These are phyloP conservation scores for Thysanoteuthis rhombus DNA, from an alignment of 2,888 invertebrate genomes.

Conservation along the genomic window DNA sequence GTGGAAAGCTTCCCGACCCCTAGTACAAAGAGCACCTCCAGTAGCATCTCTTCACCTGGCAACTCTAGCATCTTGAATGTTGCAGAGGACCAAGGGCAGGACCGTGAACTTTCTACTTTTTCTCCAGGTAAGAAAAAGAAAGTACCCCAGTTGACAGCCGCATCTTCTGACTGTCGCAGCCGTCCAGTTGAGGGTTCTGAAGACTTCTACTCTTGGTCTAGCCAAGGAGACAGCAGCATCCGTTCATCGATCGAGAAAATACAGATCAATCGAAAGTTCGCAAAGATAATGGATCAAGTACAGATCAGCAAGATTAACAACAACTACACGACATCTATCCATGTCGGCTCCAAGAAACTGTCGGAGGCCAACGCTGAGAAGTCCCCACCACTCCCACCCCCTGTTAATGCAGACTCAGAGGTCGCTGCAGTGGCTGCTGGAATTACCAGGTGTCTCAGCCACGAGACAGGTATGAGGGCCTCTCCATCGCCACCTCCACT, in stretches of 20 bases:
- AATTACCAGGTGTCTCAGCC: not conserved
- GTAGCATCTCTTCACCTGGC: not conserved
- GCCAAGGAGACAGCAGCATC: not conserved
- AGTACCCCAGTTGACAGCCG: not conserved
- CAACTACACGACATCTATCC: conserved; percentile 26
- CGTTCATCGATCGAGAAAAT: conserved; percentile 27
- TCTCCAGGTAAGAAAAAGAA: conserved; percentile 22
- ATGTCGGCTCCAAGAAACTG: conserved; percentile 25
- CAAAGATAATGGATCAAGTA: conserved; percentile 21
- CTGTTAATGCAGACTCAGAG: not conserved
- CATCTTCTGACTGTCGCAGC: conserved; percentile 25
- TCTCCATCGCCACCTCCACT: conserved; percentile 22
- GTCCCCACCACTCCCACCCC: not conserved
- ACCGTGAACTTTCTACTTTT: conserved; percentile 17
- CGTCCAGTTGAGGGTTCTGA: conserved; percentile 28
- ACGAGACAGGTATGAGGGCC: not conserved
- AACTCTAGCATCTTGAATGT: conserved; percentile 22
- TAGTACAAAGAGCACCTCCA: not conserved
- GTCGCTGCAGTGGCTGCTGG: not conserved
- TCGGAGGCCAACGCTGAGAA: conserved; percentile 23
- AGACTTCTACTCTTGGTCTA: conserved; percentile 28
- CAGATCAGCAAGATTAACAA: conserved; percentile 24
- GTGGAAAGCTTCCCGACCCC: not conserved
- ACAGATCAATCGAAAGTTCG: not conserved
- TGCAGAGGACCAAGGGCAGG: not conserved